Evolutionary conservation across 23 tunicate genomes (phyloP).

Genomic region (Styela clava): DNA sequence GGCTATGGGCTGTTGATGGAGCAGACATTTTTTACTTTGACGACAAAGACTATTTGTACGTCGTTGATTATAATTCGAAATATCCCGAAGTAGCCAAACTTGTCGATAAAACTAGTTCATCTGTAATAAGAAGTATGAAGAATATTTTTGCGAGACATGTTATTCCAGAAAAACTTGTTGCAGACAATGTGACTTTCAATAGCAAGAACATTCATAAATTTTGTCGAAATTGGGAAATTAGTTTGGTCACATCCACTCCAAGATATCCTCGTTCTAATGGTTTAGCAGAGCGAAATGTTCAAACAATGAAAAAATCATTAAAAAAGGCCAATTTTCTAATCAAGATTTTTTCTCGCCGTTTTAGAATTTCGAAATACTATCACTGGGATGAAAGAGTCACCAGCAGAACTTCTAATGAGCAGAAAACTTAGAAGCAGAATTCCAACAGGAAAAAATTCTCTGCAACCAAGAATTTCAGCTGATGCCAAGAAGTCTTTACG

Average conservation of each 20-base stretch:
- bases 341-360: conserved; percentile 21
- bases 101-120: conserved; percentile 18
- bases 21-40: conserved; percentile 36
- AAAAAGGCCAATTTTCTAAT: conserved; percentile 27
- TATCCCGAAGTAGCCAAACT: conserved; percentile 32
- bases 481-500: background rate
- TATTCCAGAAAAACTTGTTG: conserved; percentile 23
- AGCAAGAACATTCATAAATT: conserved; percentile 19
- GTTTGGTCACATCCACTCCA: conserved; percentile 28
- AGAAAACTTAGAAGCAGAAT: conserved; percentile 19
- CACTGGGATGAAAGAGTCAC: conserved; percentile 22
- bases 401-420: conserved; percentile 26
- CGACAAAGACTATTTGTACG: conserved; percentile 26
- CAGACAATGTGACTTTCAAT: conserved; percentile 33
- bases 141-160: conserved; percentile 35
- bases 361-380: conserved; percentile 28
- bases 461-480: background rate
- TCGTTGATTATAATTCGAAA: conserved; percentile 42
- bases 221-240: conserved; percentile 18
- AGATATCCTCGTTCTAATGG: conserved; percentile 29
- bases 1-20: conserved; percentile 20
- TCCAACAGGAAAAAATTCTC: background rate
- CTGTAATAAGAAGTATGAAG: conserved; percentile 24
- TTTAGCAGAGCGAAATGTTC: conserved; percentile 29
- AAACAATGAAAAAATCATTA: conserved; percentile 18